These are phyloP conservation scores for Heterohyrax brucei DNA, from an alignment of 2,797 vertebrate species.

Conservation along the genomic window DNA sequence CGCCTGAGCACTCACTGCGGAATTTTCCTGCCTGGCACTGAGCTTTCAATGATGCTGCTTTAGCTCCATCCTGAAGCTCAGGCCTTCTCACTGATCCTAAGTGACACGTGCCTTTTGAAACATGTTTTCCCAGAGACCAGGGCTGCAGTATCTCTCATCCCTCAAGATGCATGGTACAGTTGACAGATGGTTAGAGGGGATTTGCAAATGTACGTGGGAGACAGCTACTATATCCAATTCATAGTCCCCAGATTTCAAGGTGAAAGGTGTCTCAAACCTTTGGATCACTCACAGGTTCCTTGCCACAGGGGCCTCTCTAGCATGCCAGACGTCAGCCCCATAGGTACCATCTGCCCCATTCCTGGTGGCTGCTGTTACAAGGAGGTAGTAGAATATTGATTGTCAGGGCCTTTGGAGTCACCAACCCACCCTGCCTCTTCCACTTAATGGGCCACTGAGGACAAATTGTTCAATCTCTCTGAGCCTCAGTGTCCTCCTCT, in stretches of 20 bases:
- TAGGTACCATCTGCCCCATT: fast-evolving
- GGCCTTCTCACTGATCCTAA: not conserved
- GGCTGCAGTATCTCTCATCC: not conserved
- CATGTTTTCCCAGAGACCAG: not conserved
- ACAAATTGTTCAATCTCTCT: not conserved
- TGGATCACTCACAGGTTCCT: not conserved
- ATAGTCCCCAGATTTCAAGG: not conserved
- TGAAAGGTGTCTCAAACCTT: not conserved
- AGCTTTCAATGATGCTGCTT: not conserved
- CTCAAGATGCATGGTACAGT: not conserved
- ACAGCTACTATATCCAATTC: not conserved
- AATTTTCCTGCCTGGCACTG: not conserved
- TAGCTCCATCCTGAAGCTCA: not conserved
- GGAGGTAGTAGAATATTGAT: not conserved
- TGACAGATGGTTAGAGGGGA: not conserved
- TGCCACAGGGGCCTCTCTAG: too few species aligned
- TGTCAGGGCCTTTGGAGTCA: not conserved
- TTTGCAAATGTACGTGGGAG: not conserved
- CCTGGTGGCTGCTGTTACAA: not conserved
- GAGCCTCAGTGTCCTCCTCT: not conserved
- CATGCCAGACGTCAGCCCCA: not conserved
- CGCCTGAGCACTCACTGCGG: not conserved
- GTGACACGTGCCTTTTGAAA: not conserved
- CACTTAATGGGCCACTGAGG: not conserved
- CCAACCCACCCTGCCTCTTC: not conserved